Evolutionary conservation across 2,888 invertebrate species (phyloP), one percentile per base, ranked within the genome.

Genomic region (Noctuana brunneofusca): DNA sequence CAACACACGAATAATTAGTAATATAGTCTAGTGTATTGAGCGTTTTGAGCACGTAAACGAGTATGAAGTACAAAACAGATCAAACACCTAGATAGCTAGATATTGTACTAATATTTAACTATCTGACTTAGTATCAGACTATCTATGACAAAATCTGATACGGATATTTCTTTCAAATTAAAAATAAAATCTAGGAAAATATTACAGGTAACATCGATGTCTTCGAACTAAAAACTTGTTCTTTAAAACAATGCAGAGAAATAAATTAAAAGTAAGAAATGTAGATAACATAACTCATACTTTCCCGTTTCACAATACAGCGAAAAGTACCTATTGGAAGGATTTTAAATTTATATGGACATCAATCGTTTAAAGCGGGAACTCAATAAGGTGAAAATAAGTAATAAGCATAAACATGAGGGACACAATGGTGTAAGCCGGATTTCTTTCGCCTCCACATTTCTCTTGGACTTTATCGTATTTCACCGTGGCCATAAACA

Each of bases 321-420:
- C 66, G 71, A 72, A 75, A 73, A 66, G 68, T 71, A n/a, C n/a
- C n/a, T n/a, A 71, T 75, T 75, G 68, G 69, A 71, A 71, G 56
- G 74, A 71, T 71, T 68, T 73, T 72, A 78, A 80, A 76, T 77
- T 77, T 75, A 79, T 79, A 77, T 74, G 72, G 75, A 79, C 79
- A 75, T 76, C 73, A 78, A 81, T 82, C 78, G 74, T 82, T 84
- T 78, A 77, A 81, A 81, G 76, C 71, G 75, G 73, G 77, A 70
- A 71, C 82, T 86, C 79, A 78, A 81, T 84, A 83, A 83, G 86
- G 85, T 86, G 84, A 86, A 86, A 87, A 88, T 87, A 88, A 84
- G 86, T 87, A 86, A 89, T 88, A 87, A 88, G 81, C 86, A 86
- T 87, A 88, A 89, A 87, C 81, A 85, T 83, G 86, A 84, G 79